Conservation (phyloP, 2,113 vertebrate species). For the Rattus rattus region DNA sequence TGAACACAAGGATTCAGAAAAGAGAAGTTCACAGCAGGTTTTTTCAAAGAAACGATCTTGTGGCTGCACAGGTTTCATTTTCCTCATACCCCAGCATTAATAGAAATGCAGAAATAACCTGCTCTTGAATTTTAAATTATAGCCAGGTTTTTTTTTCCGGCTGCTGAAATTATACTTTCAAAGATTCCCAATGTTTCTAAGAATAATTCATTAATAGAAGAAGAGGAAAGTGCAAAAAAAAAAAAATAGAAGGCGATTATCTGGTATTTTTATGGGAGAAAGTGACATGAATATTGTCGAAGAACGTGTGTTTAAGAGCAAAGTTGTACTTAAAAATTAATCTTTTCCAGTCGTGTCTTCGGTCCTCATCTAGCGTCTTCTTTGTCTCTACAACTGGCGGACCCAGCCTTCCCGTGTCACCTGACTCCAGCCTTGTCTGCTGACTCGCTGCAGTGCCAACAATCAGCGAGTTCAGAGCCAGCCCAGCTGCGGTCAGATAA, state of each 20-base stretch:
- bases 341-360: background rate
- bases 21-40: background rate
- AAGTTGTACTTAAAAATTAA: background rate
- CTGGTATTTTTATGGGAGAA: background rate
- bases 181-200: constrained; percentile 21
- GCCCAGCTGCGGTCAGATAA: rapidly evolving
- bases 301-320: background rate
- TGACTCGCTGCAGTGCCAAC: background rate
- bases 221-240: background rate
- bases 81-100: background rate
- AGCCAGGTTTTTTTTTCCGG: background rate
- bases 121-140: constrained; percentile 1
- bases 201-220: constrained; percentile 26
- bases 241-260: background rate
- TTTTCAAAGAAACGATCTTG: background rate
- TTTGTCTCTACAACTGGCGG: background rate
- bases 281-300: background rate
- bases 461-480: rapidly evolving
- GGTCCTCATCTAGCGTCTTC: background rate
- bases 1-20: background rate
- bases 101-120: background rate
- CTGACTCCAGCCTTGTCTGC: background rate
- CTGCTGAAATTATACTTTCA: constrained; percentile 41
- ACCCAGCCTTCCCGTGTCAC: background rate
- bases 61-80: background rate